These are phyloP conservation scores for Carcina quercana DNA, from an alignment of 2,888 invertebrate genomes.

Conservation along the genomic window DNA sequence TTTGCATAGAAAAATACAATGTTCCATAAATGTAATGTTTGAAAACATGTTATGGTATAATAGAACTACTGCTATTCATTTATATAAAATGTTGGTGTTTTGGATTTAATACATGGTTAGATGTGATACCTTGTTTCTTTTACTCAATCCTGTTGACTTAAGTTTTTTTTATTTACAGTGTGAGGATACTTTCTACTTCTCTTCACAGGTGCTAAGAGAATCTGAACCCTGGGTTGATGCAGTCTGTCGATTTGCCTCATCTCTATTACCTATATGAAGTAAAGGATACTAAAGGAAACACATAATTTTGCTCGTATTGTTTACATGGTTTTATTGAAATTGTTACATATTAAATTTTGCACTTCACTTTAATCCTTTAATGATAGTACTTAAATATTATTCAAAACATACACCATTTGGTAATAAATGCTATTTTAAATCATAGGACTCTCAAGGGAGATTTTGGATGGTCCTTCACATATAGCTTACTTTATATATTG, in stretches of 20 bases:
- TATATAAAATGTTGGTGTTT: neutral
- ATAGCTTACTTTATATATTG: constrained; percentile 42
- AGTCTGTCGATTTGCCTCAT: constrained; percentile 25
- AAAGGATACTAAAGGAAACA: constrained; percentile 34
- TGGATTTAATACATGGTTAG: neutral
- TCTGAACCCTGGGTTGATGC: constrained; percentile 43
- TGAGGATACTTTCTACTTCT: neutral
- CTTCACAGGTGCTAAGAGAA: constrained; percentile 48
- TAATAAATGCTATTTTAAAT: constrained; percentile 72
- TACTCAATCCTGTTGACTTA: too few species aligned
- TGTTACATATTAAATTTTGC: constrained; percentile 73
- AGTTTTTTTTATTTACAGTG: too few species aligned
- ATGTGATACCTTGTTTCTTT: constrained; percentile 1
- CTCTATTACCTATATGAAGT: constrained; percentile 34
- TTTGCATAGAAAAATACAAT: constrained; percentile 2
- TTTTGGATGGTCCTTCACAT: constrained; percentile 54
- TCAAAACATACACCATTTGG: constrained; percentile 71
- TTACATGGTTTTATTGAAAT: constrained; percentile 71
- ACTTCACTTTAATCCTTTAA: constrained; percentile 64
- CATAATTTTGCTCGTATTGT: constrained; percentile 54
- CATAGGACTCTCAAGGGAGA: constrained; percentile 52
- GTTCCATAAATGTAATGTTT: neutral
- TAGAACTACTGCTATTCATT: too few species aligned
- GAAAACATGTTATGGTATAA: too few species aligned
- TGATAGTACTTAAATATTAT: constrained; percentile 63